Evolutionary conservation across 2,888 invertebrate species (phyloP).

Genomic region (Troilus luridus): DNA sequence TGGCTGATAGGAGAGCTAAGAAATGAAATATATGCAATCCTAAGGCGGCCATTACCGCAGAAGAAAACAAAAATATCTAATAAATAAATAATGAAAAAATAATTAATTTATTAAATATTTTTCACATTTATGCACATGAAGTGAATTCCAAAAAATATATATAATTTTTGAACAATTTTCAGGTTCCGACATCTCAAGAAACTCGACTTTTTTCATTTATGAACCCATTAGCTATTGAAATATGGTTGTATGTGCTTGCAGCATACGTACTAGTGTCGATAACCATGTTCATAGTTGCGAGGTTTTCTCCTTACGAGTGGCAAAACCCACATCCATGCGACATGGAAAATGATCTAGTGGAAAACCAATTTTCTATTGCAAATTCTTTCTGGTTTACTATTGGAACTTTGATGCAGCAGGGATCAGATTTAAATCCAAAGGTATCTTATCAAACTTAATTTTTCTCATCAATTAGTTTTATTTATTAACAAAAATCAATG

Average conservation of each 20-base stretch:
- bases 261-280: slow-evolving; percentile 85
- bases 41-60: too few species aligned
- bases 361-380: slow-evolving; percentile 86
- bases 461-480: neutral
- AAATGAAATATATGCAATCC: too few species aligned
- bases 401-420: slow-evolving; percentile 91
- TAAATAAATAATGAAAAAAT: neutral
- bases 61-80: too few species aligned
- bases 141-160: neutral
- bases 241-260: slow-evolving; percentile 87
- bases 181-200: slow-evolving; percentile 81
- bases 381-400: slow-evolving; percentile 92
- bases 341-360: slow-evolving; percentile 74
- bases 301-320: slow-evolving; percentile 87
- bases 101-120: neutral
- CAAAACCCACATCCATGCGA: slow-evolving; percentile 80
- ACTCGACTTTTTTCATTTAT: slow-evolving; percentile 87
- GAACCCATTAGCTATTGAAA: slow-evolving; percentile 87
- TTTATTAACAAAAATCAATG: neutral
- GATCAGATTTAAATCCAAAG: slow-evolving; percentile 84
- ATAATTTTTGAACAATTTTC: slow-evolving; percentile 63
- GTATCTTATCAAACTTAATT: slow-evolving; percentile 68
- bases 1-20: too few species aligned
- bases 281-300: slow-evolving; percentile 84
- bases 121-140: neutral